Conservation (phyloP, 37 sponge, comb jelly and placozoan genomes). For the Haliclona indistincta region DNA sequence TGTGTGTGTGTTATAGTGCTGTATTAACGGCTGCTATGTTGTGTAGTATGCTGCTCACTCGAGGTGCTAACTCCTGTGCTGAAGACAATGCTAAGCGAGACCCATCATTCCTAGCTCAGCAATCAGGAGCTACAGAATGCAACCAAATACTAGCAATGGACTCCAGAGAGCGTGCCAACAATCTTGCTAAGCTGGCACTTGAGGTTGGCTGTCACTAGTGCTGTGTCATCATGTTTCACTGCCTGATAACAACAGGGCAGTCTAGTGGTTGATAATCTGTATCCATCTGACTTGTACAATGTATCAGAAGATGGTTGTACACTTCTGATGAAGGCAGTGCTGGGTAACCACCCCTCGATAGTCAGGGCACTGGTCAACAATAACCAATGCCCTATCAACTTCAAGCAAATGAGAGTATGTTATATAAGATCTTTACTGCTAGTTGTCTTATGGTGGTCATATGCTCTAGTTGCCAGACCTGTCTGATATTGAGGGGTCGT, state of each 20-base stretch:
- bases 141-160: conserved; percentile 42
- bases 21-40: background rate
- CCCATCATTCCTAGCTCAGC: conserved; percentile 43
- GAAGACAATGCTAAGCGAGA: conserved; percentile 49
- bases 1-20: no score
- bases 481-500: background rate
- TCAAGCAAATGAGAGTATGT: conserved; percentile 53
- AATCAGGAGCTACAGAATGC: conserved; percentile 31
- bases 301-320: conserved; percentile 59
- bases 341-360: conserved; percentile 13
- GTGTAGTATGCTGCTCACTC: conserved; percentile 54
- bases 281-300: conserved; percentile 36
- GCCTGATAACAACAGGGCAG: conserved; percentile 33
- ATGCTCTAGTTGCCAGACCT: conserved; percentile 3
- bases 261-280: conserved; percentile 22
- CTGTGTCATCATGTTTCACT: background rate
- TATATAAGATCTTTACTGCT: background rate
- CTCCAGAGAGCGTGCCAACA: conserved; percentile 23
- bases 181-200: conserved; percentile 20
- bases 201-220: conserved; percentile 27
- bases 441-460: background rate
- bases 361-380: conserved; percentile 40
- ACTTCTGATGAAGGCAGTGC: conserved; percentile 62
- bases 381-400: conserved; percentile 38
- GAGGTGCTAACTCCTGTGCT: conserved; percentile 58